A percentile compares a stretch with the other conserved stretches of the same genome.
Conservation (phyloP, 2,888 invertebrate species). For the Sericinus montela region DNA sequence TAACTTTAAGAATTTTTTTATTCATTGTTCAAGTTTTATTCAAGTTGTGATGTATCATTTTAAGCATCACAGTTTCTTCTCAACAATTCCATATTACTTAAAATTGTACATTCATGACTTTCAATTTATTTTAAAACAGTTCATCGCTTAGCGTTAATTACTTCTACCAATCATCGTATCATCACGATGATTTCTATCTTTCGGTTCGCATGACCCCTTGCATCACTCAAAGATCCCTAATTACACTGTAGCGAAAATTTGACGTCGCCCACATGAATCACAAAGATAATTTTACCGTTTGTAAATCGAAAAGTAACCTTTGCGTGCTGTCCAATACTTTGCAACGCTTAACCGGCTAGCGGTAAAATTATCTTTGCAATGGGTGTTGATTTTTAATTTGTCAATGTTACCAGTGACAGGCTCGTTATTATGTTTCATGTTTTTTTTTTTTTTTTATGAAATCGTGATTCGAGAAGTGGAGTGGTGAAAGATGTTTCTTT, state of each 20-base stretch:
- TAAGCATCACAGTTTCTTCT: too few species aligned
- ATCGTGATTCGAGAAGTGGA: slow-evolving; percentile 33
- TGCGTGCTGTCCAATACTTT: slow-evolving; percentile 3
- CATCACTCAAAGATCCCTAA: slow-evolving; percentile 61
- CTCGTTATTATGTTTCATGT: slow-evolving; percentile 54
- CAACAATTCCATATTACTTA: too few species aligned
- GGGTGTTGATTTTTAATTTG: slow-evolving; percentile 70
- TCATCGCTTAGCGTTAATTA: slow-evolving; percentile 16
- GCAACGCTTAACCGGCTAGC: slow-evolving; percentile 9
- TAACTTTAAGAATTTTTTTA: too few species aligned
- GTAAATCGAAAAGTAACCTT: slow-evolving; percentile 20
- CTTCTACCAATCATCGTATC: slow-evolving; percentile 21
- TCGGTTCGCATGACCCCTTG: slow-evolving; percentile 70
- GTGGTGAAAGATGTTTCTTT: slow-evolving; percentile 44
- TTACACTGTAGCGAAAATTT: slow-evolving; percentile 67
- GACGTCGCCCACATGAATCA: slow-evolving; percentile 39
- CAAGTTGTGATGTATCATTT: too few species aligned
- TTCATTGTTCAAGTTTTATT: too few species aligned
- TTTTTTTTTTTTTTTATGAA: slow-evolving; percentile 37
- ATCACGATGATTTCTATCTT: slow-evolving; percentile 54
- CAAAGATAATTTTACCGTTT: slow-evolving; percentile 31
- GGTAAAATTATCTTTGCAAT: slow-evolving; percentile 26
- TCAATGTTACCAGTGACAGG: slow-evolving; percentile 71
- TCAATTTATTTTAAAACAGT: too few species aligned
- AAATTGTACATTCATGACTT: too few species aligned